These are phyloP conservation scores for Rhagonycha lutea DNA, from an alignment of 2,888 invertebrate species.

Conservation along the genomic window DNA sequence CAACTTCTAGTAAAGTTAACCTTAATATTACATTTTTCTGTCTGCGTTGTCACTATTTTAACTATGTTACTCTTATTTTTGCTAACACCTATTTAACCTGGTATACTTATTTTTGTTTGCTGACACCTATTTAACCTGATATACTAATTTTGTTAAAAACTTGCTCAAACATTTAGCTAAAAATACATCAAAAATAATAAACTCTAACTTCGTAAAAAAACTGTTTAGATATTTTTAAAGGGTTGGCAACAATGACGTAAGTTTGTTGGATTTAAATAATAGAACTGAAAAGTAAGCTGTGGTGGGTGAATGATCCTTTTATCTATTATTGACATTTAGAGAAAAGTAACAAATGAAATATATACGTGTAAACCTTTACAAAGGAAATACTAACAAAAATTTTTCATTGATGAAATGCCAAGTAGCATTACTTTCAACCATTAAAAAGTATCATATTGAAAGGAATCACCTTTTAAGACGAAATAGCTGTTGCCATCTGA, in stretches of 20 bases:
- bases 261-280: not conserved
- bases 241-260: not conserved
- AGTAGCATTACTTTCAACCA: not conserved
- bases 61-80: too few relatives aligned
- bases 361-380: not conserved
- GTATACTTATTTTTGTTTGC: too few relatives aligned
- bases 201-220: not conserved
- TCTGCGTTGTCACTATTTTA: too few relatives aligned
- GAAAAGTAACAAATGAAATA: not conserved
- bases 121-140: too few relatives aligned
- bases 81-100: too few relatives aligned
- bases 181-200: not conserved
- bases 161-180: too few relatives aligned
- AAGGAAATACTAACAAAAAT: not conserved
- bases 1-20: too few relatives aligned
- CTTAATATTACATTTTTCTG: too few relatives aligned
- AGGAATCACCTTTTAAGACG: not conserved
- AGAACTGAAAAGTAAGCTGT: not conserved
- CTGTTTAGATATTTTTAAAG: not conserved
- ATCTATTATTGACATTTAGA: not conserved
- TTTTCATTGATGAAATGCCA: not conserved
- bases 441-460: not conserved
- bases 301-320: not conserved
- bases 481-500: not conserved
- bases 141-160: too few relatives aligned